A percentile compares a stretch with the other conserved stretches of the same genome.
Conservation (phyloP, 2,113 vertebrate genomes). For the Ochotona princeps region DNA sequence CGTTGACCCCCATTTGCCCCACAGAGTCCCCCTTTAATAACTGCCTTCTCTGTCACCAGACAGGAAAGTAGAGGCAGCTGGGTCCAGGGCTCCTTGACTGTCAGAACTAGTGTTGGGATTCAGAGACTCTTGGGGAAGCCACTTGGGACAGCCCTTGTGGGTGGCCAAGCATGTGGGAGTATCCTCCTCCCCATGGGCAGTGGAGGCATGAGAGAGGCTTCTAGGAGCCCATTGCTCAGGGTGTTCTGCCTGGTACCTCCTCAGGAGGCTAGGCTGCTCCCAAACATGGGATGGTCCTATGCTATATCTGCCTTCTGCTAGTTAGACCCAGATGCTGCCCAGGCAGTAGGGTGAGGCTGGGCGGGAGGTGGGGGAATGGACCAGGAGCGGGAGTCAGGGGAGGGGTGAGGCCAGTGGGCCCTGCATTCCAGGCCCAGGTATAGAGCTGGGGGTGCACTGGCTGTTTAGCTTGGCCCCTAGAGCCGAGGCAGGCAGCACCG, state of each 20-base stretch:
- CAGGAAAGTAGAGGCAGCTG: background rate
- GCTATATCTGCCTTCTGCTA: background rate
- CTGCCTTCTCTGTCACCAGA: background rate
- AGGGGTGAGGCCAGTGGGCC: background rate
- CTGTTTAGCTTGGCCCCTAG: constrained; percentile 53
- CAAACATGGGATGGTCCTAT: too few species aligned
- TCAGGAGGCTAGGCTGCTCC: too few species aligned
- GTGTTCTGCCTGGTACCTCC: background rate
- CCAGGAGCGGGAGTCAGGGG: background rate
- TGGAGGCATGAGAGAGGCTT: too few species aligned
- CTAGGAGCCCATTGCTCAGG: background rate
- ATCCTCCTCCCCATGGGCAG: background rate
- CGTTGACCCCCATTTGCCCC: rapidly evolving
- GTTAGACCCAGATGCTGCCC: background rate
- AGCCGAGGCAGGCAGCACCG: background rate
- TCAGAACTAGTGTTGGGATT: background rate
- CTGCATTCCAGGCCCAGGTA: background rate
- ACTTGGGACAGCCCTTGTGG: background rate
- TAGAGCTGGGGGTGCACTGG: background rate
- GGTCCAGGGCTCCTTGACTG: background rate
- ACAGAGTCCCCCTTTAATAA: too few species aligned
- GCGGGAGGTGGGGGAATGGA: background rate
- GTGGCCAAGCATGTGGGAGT: background rate
- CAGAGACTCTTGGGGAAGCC: background rate
- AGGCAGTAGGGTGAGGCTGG: background rate